phyloP scores from a whole-genome alignment of 2,797 vertebrate genomes.

The Pangasius sanitwongsei region DNA sequence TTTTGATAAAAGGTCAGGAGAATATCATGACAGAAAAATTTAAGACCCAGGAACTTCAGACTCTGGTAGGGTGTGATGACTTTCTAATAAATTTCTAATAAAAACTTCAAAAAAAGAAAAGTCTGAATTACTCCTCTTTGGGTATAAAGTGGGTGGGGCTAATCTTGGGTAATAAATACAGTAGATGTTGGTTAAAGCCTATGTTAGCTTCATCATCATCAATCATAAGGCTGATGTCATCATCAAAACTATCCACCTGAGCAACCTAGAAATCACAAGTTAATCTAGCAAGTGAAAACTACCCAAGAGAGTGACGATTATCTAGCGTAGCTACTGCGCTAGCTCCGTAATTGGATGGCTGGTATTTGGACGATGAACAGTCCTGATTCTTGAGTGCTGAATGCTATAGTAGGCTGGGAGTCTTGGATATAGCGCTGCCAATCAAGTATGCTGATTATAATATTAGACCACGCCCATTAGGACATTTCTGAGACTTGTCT shows the following conservation, averaged over 20 bases:
- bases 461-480: neutral
- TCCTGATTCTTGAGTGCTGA: too few species aligned
- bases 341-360: neutral
- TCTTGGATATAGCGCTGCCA: neutral
- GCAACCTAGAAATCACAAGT: neutral
- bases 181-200: neutral
- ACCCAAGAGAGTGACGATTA: neutral
- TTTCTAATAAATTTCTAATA: neutral
- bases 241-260: neutral
- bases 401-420: neutral
- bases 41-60: neutral
- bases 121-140: neutral
- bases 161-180: neutral
- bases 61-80: neutral
- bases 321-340: neutral
- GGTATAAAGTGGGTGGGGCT: neutral
- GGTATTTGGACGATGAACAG: neutral
- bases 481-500: neutral
- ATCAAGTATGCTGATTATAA: neutral
- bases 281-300: neutral
- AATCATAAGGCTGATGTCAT: neutral
- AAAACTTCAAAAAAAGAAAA: neutral
- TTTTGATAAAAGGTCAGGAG: too few species aligned
- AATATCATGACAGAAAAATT: too few species aligned
- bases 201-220: neutral